Conservation (phyloP, 2,888 invertebrate genomes). For the Clanis bilineata region DNA sequence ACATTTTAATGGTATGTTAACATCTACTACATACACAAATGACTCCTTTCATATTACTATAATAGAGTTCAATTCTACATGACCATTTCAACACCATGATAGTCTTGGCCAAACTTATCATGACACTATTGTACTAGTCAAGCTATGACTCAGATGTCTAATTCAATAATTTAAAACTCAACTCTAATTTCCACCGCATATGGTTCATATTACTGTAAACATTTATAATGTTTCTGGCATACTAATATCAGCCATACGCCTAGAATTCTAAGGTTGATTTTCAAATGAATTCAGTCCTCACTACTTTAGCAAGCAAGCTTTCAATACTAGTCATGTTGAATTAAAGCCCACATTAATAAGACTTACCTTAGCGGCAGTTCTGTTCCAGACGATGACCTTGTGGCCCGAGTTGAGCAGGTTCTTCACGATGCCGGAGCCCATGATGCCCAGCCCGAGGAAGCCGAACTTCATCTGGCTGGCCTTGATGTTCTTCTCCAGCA, state of each 20-base stretch:
- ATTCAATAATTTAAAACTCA: background rate
- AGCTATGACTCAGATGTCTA: background rate
- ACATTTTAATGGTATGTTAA: too few species aligned
- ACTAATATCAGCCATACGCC: background rate
- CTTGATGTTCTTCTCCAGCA: conserved; percentile 92
- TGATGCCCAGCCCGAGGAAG: conserved; percentile 96
- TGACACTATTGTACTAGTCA: too few species aligned
- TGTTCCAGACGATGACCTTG: conserved; percentile 96
- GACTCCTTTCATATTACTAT: too few species aligned
- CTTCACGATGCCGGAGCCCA: conserved; percentile 97
- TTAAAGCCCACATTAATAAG: conserved; percentile 7
- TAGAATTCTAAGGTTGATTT: background rate
- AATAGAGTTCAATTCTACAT: too few species aligned
- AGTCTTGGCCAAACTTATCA: too few species aligned
- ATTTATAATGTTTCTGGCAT: too few species aligned
- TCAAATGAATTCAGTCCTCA: background rate
- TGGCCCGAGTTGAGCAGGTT: conserved; percentile 97
- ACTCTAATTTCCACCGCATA: background rate
- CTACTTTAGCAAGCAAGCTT: too few species aligned
- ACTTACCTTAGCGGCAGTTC: conserved; percentile 94
- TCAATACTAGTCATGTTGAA: background rate
- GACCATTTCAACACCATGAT: too few species aligned
- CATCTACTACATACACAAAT: too few species aligned
- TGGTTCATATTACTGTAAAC: background rate
- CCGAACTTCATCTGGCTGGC: conserved; percentile 95